Percentiles rank a stretch among this genome's conserved stretches.
Evolutionary conservation across 1,140 invertebrate genomes (phyloP).

Genomic region (Drosophila miranda): DNA sequence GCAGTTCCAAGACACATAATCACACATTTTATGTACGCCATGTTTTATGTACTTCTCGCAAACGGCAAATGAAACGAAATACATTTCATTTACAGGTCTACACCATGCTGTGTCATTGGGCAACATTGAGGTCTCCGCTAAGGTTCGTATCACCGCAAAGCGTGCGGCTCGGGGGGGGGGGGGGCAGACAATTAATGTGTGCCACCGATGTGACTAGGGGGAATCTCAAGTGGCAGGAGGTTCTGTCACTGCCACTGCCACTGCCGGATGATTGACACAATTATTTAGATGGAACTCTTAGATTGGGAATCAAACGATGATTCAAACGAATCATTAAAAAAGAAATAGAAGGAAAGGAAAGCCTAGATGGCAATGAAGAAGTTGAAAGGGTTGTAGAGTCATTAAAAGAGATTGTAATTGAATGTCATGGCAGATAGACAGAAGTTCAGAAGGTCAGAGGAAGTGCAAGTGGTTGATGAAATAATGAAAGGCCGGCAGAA

Average conservation of each 20-base stretch:
- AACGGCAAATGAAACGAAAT: constrained; percentile 38
- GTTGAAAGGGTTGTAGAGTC: constrained; percentile 9
- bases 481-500: background rate
- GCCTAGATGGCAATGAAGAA: background rate
- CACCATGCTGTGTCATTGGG: constrained; percentile 83
- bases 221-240: constrained; percentile 9
- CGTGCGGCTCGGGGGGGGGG: background rate
- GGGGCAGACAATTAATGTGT: background rate
- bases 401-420: constrained; percentile 3
- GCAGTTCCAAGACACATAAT: constrained; percentile 55
- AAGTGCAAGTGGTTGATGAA: too few species aligned
- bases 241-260: constrained; percentile 7
- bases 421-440: too few species aligned
- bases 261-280: constrained; percentile 34
- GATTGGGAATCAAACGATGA: too few species aligned
- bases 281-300: constrained; percentile 26
- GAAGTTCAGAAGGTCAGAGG: too few species aligned
- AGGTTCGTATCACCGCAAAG: constrained; percentile 64
- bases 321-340: too few species aligned
- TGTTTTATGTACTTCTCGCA: constrained; percentile 17
- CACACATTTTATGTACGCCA: constrained; percentile 35
- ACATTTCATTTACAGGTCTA: constrained; percentile 74
- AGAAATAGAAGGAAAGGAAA: background rate
- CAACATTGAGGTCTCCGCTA: constrained; percentile 82
- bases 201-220: background rate